Evolutionary conservation across 2,113 vertebrate genomes (phyloP).

Genomic region (Leptocoma aspasia): DNA sequence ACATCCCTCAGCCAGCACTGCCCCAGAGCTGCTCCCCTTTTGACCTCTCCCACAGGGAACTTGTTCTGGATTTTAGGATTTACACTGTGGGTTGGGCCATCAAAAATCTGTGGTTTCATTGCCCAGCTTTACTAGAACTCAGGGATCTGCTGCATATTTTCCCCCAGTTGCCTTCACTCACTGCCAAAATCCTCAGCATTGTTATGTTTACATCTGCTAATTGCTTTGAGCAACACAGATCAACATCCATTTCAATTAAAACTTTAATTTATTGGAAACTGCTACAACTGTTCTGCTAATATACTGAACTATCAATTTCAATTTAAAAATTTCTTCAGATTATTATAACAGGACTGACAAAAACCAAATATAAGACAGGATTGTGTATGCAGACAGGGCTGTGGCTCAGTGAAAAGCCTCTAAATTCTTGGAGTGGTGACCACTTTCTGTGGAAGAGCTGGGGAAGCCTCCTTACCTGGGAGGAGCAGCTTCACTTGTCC

Average conservation of each 20-base stretch:
- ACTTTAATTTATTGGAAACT: too few species aligned
- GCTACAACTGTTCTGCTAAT: not conserved
- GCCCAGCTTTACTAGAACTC: not conserved
- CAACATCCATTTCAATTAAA: not conserved
- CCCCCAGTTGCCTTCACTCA: not conserved
- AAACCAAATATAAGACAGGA: not conserved
- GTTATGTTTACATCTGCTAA: not conserved
- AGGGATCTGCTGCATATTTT: not conserved
- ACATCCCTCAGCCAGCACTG: not conserved
- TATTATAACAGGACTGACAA: not conserved
- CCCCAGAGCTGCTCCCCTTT: not conserved
- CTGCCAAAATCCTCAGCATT: not conserved
- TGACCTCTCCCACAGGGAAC: not conserved
- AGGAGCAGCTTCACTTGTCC: not conserved
- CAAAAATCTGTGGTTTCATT: not conserved
- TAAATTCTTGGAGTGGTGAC: not conserved
- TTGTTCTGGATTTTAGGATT: not conserved
- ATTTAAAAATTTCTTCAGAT: not conserved
- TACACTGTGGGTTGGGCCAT: not conserved
- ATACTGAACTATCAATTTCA: too few species aligned
- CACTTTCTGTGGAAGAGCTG: not conserved
- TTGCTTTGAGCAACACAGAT: not conserved
- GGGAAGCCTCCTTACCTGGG: too few species aligned
- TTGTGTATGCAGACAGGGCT: not conserved
- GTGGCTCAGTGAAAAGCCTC: not conserved